These are phyloP conservation scores for Octodon degus DNA, from an alignment of 2,113 vertebrate species.

Conservation along the genomic window DNA sequence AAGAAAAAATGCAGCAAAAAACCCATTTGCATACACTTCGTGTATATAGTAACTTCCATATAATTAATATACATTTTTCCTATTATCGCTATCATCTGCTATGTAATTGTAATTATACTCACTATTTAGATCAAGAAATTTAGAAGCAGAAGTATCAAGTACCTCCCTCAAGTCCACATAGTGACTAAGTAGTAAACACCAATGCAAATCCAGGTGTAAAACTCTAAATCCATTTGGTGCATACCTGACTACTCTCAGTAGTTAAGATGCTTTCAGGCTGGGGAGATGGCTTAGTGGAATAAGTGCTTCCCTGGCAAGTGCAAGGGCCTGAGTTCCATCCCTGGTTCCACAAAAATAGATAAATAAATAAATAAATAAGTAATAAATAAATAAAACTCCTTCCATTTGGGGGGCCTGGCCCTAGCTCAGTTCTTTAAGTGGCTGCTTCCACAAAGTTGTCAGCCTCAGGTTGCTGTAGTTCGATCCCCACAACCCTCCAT, in stretches of 20 bases:
- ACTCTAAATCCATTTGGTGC: background rate
- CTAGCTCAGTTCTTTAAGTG: no score
- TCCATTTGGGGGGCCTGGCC: no score
- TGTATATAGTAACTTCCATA: background rate
- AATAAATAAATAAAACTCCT: no score
- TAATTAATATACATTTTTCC: background rate
- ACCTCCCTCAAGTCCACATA: background rate
- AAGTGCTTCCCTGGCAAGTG: no score
- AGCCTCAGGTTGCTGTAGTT: no score
- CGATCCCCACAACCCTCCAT: no score
- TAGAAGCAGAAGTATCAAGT: background rate
- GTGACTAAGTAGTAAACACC: background rate
- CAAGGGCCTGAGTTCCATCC: no score
- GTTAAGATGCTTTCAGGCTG: background rate
- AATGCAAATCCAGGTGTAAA: background rate
- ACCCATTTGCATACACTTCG: background rate
- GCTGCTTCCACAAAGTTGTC: no score
- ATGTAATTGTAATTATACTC: background rate
- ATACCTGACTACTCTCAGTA: background rate
- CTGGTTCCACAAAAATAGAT: no score
- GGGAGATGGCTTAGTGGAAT: no score
- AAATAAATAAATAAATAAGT: no score
- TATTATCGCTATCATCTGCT: background rate
- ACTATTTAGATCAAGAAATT: background rate
- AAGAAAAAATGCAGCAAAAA: no score